Percentiles rank a stretch among this genome's conserved stretches.
Conservation (phyloP, 2,888 invertebrate genomes). For the Litoditis marina region DNA sequence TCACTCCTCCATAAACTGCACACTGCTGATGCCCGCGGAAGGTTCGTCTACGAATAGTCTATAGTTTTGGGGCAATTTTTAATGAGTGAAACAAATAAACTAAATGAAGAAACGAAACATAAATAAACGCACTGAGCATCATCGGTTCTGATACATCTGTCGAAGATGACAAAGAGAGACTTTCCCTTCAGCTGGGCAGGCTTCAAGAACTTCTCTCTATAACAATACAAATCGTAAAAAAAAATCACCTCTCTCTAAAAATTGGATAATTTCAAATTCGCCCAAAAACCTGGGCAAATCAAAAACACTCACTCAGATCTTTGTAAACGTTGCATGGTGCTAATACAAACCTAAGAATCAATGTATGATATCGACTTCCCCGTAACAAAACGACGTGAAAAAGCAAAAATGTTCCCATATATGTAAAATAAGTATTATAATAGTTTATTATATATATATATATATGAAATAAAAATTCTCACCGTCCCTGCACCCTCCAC, state of each 20-base stretch:
- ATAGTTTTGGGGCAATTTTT: too few species aligned
- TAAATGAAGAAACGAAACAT: not conserved
- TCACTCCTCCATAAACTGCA: not conserved
- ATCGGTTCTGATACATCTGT: constrained; percentile 3
- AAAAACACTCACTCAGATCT: not conserved
- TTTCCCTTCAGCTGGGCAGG: not conserved
- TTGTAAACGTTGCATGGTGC: too few species aligned
- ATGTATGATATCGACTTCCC: not conserved
- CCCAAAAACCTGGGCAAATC: not conserved
- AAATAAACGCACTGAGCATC: constrained; percentile 10
- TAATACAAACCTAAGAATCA: not conserved
- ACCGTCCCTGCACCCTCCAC: not conserved
- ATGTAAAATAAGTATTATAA: too few species aligned
- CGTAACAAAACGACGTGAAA: too few species aligned
- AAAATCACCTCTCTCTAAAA: too few species aligned
- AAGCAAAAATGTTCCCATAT: too few species aligned
- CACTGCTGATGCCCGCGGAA: not conserved
- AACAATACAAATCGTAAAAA: not conserved
- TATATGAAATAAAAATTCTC: too few species aligned
- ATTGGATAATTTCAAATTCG: too few species aligned
- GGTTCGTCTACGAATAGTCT: not conserved
- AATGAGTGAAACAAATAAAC: constrained; percentile 3
- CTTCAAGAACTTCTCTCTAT: constrained; percentile 2
- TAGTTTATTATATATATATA: too few species aligned
- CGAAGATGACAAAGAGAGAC: constrained; percentile 10